Percentiles rank a stretch among this genome's conserved stretches.
Evolutionary conservation across 2,888 invertebrate genomes (phyloP).

Genomic region (Phasia obesa): DNA sequence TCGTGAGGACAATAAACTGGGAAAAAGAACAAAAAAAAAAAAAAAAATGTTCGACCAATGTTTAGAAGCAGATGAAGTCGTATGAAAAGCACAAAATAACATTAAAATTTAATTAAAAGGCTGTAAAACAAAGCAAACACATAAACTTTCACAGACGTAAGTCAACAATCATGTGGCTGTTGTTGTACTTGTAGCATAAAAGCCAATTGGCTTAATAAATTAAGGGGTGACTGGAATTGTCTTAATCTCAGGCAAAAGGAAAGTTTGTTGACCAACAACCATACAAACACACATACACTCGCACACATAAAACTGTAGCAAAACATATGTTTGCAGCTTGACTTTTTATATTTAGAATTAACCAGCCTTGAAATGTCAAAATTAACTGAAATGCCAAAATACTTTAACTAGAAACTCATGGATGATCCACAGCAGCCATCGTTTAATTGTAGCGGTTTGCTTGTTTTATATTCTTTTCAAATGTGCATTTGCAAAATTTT

Average conservation of each 20-base stretch:
- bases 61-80: background rate
- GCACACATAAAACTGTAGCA: background rate
- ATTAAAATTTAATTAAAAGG: constrained; percentile 67
- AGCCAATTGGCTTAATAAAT: background rate
- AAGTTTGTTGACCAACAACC: background rate
- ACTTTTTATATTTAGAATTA: constrained; percentile 29
- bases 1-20: constrained; percentile 51
- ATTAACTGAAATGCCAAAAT: constrained; percentile 1
- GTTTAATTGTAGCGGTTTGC: constrained; percentile 20
- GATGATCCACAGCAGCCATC: constrained; percentile 17
- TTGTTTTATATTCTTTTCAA: constrained; percentile 46
- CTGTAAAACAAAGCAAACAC: constrained; percentile 52
- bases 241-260: background rate
- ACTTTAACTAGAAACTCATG: background rate
- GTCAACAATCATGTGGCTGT: constrained; percentile 19
- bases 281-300: background rate
- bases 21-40: constrained; percentile 36
- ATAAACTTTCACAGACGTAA: constrained; percentile 16
- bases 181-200: background rate
- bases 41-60: background rate
- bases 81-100: constrained; percentile 17
- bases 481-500: constrained; percentile 35
- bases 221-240: background rate
- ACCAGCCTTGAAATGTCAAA: constrained; percentile 59
- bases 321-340: too few relatives aligned